Percentiles rank a stretch among this genome's conserved stretches.
Evolutionary conservation across 2,797 vertebrate species (phyloP).

Genomic region (Orestias chungarensis): DNA sequence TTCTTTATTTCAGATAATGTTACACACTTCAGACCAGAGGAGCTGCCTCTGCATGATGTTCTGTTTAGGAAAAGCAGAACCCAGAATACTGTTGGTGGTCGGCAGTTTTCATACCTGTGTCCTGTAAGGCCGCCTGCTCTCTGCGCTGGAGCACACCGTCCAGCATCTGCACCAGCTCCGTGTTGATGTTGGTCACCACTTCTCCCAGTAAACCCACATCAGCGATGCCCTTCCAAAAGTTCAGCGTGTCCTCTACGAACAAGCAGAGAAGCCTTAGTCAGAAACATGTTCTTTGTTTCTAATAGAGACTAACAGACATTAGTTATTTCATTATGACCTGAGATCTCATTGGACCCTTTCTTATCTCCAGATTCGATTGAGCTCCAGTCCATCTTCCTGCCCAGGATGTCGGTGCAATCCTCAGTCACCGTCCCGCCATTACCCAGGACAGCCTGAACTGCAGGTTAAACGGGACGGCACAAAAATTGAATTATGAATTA

Average conservation of each 20-base stretch:
- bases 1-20: slow-evolving; percentile 41
- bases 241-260: slow-evolving; percentile 90
- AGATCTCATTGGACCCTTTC: slow-evolving; percentile 89
- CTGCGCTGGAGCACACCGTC: slow-evolving; percentile 88
- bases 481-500: background rate
- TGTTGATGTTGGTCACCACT: slow-evolving; percentile 95
- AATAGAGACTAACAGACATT: background rate
- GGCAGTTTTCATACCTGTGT: slow-evolving; percentile 82
- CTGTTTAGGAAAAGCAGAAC: background rate
- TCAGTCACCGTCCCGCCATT: slow-evolving; percentile 84
- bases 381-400: slow-evolving; percentile 86
- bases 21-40: background rate
- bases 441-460: slow-evolving; percentile 76
- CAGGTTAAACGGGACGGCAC: slow-evolving; percentile 19
- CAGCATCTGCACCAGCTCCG: slow-evolving; percentile 92
- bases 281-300: background rate
- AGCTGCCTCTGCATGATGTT: no score
- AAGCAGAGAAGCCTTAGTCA: slow-evolving; percentile 3
- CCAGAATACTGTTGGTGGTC: background rate
- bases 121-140: slow-evolving; percentile 85
- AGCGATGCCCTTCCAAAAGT: slow-evolving; percentile 98
- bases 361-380: slow-evolving; percentile 85
- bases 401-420: slow-evolving; percentile 81
- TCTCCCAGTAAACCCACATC: slow-evolving; percentile 98
- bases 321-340: slow-evolving; percentile 59